phyloP scores from a whole-genome alignment of 2,113 vertebrate species.

The Triplophysa rosa region DNA sequence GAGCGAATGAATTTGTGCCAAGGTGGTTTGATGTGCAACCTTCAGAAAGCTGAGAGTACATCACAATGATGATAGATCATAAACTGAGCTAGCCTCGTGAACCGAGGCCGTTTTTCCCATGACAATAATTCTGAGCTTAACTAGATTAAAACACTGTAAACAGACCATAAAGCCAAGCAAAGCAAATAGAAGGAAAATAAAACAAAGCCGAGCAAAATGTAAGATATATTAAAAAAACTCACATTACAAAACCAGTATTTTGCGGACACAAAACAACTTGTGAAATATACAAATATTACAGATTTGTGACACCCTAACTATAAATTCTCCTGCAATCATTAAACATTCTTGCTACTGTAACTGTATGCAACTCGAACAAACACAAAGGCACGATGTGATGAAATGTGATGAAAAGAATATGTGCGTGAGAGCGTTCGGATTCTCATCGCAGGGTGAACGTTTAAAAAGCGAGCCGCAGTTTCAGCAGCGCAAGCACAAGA shows the following conservation, averaged over 20 bases:
- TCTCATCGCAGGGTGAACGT: conserved; percentile 30
- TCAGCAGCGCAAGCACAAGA: conserved; percentile 43
- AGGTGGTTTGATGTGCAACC: no score
- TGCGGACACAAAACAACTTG: conserved; percentile 17
- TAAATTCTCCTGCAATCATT: conserved; percentile 29
- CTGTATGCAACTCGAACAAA: conserved; percentile 7
- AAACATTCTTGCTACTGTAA: conserved; percentile 5
- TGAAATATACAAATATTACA: not conserved
- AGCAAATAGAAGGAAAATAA: no score
- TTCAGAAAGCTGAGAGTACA: no score
- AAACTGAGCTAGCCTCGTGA: no score
- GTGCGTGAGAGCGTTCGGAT: conserved; percentile 16
- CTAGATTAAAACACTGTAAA: no score
- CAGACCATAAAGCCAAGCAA: no score
- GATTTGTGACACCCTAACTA: not conserved
- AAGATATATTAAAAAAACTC: not conserved
- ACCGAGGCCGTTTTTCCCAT: no score
- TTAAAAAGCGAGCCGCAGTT: conserved; percentile 49
- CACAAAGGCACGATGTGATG: conserved; percentile 9
- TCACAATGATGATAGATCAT: no score
- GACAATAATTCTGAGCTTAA: no score
- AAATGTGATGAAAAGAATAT: conserved; percentile 12
- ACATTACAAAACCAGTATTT: not conserved
- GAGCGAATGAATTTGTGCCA: no score
- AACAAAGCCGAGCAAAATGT: no score